Conservation (phyloP, 2,888 invertebrate genomes). For the Lasioglossum marginatum region DNA sequence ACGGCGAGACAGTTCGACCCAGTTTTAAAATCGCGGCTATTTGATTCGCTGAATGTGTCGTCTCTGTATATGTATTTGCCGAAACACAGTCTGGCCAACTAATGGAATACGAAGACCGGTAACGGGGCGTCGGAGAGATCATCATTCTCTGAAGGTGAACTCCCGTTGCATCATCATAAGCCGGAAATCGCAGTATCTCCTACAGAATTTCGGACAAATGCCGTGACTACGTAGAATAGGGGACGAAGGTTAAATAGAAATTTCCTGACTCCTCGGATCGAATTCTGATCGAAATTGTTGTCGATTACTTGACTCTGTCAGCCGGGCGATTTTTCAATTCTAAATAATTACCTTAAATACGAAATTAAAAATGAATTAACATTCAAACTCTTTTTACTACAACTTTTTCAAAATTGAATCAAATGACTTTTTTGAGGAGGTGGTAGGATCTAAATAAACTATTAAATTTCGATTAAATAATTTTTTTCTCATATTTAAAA, state of each 20-base stretch:
- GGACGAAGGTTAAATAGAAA: neutral
- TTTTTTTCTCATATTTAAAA: neutral
- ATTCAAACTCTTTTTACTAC: too few relatives aligned
- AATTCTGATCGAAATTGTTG: neutral
- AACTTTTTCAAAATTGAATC: too few relatives aligned
- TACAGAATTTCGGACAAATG: conserved; percentile 59
- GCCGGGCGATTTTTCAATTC: neutral
- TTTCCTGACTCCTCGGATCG: neutral
- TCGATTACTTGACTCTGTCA: neutral
- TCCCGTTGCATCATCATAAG: conserved; percentile 61
- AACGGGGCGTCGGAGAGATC: conserved; percentile 41
- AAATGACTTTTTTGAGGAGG: neutral
- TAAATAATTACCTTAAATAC: neutral
- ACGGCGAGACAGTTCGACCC: neutral
- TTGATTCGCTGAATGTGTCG: neutral
- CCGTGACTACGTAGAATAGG: neutral
- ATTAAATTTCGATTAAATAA: neutral
- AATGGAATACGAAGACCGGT: conserved; percentile 56
- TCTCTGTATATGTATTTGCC: neutral
- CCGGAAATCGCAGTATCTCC: conserved; percentile 68
- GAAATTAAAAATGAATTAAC: neutral
- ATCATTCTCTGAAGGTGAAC: conserved; percentile 66
- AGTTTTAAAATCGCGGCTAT: conserved; percentile 11
- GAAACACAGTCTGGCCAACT: conserved; percentile 30
- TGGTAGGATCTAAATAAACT: neutral